These are phyloP conservation scores for Kryphioiulus occultus DNA, from an alignment of 2,888 invertebrate species.

Conservation along the genomic window DNA sequence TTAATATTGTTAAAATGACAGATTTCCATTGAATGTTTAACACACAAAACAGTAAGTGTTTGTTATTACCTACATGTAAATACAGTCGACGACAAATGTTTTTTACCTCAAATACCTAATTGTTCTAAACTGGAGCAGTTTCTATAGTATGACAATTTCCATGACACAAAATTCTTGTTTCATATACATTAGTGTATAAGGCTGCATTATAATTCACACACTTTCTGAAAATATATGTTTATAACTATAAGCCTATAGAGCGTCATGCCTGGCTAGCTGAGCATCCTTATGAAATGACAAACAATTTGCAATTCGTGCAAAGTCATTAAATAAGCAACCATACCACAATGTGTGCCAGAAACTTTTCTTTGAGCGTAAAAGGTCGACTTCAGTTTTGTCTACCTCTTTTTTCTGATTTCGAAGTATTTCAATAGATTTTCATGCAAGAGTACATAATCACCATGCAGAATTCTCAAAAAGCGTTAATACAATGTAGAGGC, in stretches of 20 bases:
- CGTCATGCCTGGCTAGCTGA: no score
- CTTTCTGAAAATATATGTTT: neutral
- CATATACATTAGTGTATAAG: neutral
- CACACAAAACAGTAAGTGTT: neutral
- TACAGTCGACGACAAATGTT: neutral
- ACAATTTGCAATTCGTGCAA: constrained; percentile 7
- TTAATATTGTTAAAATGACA: neutral
- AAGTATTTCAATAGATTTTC: neutral
- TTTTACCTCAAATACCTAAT: neutral
- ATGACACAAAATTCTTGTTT: neutral
- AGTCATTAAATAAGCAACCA: neutral
- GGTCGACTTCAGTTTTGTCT: neutral
- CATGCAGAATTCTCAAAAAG: neutral
- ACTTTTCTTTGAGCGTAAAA: neutral
- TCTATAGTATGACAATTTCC: neutral
- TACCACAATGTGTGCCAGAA: neutral
- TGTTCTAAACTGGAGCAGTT: neutral
- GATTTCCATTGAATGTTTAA: neutral
- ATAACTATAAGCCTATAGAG: no score
- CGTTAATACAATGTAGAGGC: neutral
- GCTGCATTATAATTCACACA: neutral
- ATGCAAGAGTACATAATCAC: neutral
- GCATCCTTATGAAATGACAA: neutral
- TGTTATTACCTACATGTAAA: no score
- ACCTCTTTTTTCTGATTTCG: neutral